Evolutionary conservation across 2,113 vertebrate genomes (phyloP).

Genomic region (Ramphastos sulfuratus): DNA sequence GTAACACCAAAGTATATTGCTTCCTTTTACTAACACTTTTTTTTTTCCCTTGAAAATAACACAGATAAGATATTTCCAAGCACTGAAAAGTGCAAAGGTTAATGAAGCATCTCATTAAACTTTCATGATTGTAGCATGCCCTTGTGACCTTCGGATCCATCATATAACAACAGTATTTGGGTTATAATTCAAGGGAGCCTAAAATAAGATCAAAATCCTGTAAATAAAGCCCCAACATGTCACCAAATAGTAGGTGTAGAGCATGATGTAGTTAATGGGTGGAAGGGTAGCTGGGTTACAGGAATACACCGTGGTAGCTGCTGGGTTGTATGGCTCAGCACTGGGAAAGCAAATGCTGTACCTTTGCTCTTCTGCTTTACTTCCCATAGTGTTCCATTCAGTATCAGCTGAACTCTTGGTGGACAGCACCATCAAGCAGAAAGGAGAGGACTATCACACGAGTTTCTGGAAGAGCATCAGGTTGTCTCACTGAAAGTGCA

Average conservation of each 20-base stretch:
- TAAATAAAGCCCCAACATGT: neutral
- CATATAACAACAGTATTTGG: neutral
- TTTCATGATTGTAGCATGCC: slow-evolving; percentile 67
- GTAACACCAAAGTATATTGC: neutral
- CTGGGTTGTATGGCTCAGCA: neutral
- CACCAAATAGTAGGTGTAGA: neutral
- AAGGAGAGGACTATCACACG: neutral
- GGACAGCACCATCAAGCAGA: fast-evolving
- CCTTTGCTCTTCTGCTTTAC: neutral
- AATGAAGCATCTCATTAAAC: slow-evolving; percentile 74
- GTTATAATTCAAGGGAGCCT: neutral
- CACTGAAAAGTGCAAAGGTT: slow-evolving; percentile 67
- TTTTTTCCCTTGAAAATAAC: slow-evolving; percentile 11
- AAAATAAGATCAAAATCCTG: neutral
- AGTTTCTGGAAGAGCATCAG: neutral
- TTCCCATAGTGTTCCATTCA: neutral
- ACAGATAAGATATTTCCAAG: slow-evolving; percentile 41
- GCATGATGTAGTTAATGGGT: neutral
- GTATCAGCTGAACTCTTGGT: neutral
- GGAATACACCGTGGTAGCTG: neutral
- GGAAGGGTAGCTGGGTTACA: neutral
- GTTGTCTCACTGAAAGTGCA: neutral
- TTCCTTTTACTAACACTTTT: neutral
- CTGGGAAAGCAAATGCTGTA: too few relatives aligned
- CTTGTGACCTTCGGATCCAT: slow-evolving; percentile 48